Base-by-base conservation (phyloP, 2,888 invertebrate genomes). In the Spilosoma lubricipeda region DNA sequence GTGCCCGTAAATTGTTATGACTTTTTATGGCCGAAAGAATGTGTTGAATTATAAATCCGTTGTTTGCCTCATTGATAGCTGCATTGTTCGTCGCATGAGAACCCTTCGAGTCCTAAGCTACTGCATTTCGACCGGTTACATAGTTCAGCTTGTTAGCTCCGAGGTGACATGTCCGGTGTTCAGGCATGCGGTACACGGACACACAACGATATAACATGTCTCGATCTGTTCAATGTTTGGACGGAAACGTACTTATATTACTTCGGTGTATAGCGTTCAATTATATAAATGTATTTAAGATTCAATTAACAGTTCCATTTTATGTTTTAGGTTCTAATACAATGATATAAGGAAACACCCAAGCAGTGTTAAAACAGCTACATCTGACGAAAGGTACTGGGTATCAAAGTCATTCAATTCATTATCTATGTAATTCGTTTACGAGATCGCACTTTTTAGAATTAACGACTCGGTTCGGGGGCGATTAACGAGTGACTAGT, bases 1-100 rank as follows among this genome's bases (percentile, higher is more conserved):
- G 90, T 90, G 90, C 87, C 89, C 88, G 90, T 93, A 92, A 93
- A 94, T 93, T 94, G 93, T 93, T 94, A 93, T 92, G 90, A 90
- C 93, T 91, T 91, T 94, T 94, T 93, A 94, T 92, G 91, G 90
- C 87, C 87, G 82, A 85, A 87, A 90, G 90, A 91, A 92, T 91
- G 93, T 91, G 92, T 91, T 87, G 90, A 90, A 89, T 93, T 90
- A 90, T 94, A 93, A 93, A 93, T 89, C 90, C 89, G 89, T 87
- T 90, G 91, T 90, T 90, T 91, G 90, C 85, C 89, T 88, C 89
- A 91, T 92, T 92, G 92, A 90, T 90, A 90, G 82, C 81, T 81
- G 88, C 85, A 92, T 92, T 93, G 93, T 93, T 85, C 88, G 86
- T 83, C 84, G 80, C 85, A 81, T 90, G 89, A 90, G 91, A 90